Evolutionary conservation across 2,888 invertebrate species (phyloP), one percentile per base, ranked within the genome.

Genomic region (Sylvicola cinctus): DNA sequence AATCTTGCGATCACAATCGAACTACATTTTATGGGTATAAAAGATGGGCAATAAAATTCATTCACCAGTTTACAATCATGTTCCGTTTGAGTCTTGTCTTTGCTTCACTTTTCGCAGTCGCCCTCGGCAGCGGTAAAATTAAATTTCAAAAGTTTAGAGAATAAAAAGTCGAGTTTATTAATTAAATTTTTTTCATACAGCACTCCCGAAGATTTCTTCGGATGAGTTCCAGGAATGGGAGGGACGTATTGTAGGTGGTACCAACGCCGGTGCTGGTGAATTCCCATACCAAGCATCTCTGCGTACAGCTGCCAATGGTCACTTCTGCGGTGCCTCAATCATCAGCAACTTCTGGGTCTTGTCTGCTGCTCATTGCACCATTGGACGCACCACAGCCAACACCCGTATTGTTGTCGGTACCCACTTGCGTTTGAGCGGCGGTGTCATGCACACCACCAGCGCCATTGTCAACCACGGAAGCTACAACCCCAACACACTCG

Each of bases 361-460:
- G 2, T 43, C 46, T n/a, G 46, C 48, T 17, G 48, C 46, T 29
- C 47, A 48, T 36, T 49, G 49, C 32, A 39, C 39, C 15, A 15
- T 40, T 30, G 31, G 29, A n/a, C 38, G 36, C 17, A 34, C 33
- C n/a, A 7, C 25, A 11, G 31, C 30, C 23, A 29, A 29, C 11
- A 34, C 36, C 8, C 34, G 40, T 16, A 30, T 38, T 14, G 29
- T 30, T 15, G 34, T 35, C 20, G 37, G 37, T 14, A 28, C 35
- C 4, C 3, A 30, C 23, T 17, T 25, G 3, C 26, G 14, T 4
- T 17, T 11, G 8, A 7, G 31, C 11, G 35, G 38, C 11, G 32
- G 38, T 8, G 15, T 26, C 16, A 8, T 11, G 11, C 40, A 35
- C 30, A 26, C 13, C 10, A 23, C 23, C 13, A 23, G 20, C 2